Conservation (phyloP, 2,888 invertebrate genomes). For the Chironomus riparius region DNA sequence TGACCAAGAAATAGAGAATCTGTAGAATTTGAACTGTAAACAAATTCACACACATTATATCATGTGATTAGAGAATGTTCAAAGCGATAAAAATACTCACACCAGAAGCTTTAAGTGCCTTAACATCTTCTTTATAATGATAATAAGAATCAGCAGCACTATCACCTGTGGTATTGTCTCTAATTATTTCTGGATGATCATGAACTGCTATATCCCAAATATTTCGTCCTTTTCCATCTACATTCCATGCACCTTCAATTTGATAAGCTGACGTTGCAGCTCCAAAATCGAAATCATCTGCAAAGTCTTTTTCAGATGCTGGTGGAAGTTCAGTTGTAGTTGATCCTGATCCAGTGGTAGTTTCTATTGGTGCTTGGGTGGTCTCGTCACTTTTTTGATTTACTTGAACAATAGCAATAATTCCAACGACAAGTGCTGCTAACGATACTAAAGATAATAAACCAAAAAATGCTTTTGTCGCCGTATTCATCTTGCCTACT, state of each 20-base stretch:
- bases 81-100: slow-evolving; percentile 33
- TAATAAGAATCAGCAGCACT: slow-evolving; percentile 53
- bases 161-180: slow-evolving; percentile 46
- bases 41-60: neutral
- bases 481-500: no score
- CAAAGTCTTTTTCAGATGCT: neutral
- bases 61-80: neutral
- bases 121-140: slow-evolving; percentile 49
- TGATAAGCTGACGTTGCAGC: slow-evolving; percentile 47
- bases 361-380: no score
- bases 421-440: no score
- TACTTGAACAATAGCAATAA: no score
- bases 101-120: slow-evolving; percentile 46
- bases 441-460: no score
- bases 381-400: no score
- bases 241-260: slow-evolving; percentile 55
- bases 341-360: neutral
- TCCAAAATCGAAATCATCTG: slow-evolving; percentile 27
- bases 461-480: no score
- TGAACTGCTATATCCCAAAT: slow-evolving; percentile 45
- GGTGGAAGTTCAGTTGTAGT: neutral
- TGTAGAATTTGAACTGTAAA: slow-evolving; percentile 42
- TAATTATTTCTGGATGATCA: slow-evolving; percentile 38
- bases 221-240: slow-evolving; percentile 45
- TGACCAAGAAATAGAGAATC: slow-evolving; percentile 56